Conservation (phyloP, 2,113 vertebrate genomes). For the Notechis scutatus region DNA sequence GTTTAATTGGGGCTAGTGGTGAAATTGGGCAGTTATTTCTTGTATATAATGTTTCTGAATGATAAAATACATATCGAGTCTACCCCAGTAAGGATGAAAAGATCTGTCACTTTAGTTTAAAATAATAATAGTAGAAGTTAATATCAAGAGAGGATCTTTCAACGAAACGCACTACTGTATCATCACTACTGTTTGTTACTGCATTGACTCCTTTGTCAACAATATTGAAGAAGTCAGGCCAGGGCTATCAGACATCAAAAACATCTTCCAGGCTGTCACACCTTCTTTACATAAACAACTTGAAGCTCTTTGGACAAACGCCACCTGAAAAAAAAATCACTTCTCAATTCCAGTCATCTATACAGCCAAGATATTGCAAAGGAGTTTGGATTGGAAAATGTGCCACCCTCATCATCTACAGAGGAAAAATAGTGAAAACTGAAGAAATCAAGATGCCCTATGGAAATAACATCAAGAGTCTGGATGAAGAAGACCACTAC, state of each 20-base stretch:
- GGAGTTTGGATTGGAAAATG: background rate
- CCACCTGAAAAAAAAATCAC: background rate
- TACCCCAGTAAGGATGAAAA: background rate
- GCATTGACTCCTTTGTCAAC: background rate
- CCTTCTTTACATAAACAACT: background rate
- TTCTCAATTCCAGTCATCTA: background rate
- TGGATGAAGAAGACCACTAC: background rate
- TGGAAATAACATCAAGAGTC: background rate
- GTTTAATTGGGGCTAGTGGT: background rate
- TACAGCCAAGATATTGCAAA: background rate
- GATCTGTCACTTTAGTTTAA: background rate
- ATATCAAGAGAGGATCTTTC: background rate
- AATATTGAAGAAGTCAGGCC: background rate
- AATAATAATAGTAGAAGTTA: background rate
- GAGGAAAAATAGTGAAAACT: background rate
- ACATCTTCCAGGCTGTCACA: background rate
- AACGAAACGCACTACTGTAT: background rate
- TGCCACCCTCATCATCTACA: background rate
- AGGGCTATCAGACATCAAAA: background rate
- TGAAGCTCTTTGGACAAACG: background rate
- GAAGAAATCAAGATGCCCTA: background rate
- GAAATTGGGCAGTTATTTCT: background rate
- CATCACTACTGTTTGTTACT: background rate
- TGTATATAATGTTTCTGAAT: background rate
- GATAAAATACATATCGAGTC: background rate